These are phyloP conservation scores for Agrilus mali DNA, from an alignment of 2,888 invertebrate genomes.

Conservation along the genomic window DNA sequence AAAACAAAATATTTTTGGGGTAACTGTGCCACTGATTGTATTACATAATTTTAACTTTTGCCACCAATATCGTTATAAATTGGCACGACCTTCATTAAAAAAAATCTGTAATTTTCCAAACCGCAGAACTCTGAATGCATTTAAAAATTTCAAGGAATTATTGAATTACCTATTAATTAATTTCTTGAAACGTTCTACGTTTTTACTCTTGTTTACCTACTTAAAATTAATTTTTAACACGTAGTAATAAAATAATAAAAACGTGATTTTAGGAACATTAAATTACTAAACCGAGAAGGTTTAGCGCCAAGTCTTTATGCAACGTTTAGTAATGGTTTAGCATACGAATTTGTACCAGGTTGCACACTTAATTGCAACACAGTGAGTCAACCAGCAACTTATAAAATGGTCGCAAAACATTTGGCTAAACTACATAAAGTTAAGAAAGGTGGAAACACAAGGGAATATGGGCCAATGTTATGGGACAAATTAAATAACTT, in stretches of 20 bases:
- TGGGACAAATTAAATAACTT: slow-evolving; percentile 70
- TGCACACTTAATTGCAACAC: slow-evolving; percentile 54
- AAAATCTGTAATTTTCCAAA: too few relatives aligned
- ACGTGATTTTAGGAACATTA: slow-evolving; percentile 35
- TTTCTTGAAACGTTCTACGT: neutral
- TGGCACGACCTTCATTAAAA: too few relatives aligned
- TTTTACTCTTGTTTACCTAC: neutral
- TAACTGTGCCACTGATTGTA: too few relatives aligned
- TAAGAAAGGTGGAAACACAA: slow-evolving; percentile 20
- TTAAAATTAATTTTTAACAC: too few relatives aligned
- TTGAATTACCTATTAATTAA: too few relatives aligned
- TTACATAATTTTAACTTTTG: too few relatives aligned
- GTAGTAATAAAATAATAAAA: neutral
- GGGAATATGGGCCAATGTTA: slow-evolving; percentile 52
- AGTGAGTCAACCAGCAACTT: slow-evolving; percentile 52
- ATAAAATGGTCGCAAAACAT: slow-evolving; percentile 61
- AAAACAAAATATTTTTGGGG: too few relatives aligned
- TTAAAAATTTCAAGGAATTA: too few relatives aligned
- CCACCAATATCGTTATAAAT: too few relatives aligned
- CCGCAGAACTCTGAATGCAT: too few relatives aligned
- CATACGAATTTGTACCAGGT: slow-evolving; percentile 80
- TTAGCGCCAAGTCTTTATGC: slow-evolving; percentile 81
- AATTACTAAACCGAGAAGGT: slow-evolving; percentile 55
- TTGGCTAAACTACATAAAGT: slow-evolving; percentile 69
- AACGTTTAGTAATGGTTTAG: slow-evolving; percentile 85